Base-by-base conservation (phyloP, 23 tunicate species). In the Oikopleura dioica region DNA sequence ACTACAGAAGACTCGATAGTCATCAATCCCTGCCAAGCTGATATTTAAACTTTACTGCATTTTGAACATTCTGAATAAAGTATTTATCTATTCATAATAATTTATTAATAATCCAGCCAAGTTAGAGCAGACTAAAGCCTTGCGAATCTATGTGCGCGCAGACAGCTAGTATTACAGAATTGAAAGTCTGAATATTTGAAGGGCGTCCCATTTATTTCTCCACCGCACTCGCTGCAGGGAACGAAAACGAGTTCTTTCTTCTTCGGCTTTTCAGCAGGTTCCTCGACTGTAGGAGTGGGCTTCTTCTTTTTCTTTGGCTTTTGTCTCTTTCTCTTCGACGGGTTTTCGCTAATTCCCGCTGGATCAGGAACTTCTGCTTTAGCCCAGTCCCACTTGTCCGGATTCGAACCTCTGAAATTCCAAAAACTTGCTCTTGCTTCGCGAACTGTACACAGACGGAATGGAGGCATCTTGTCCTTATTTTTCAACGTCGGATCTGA, bases 111-210 rank as follows among this genome's bases (percentile, higher is more conserved):
- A n/a, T n/a, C n/a, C n/a, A n/a, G n/a, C n/a, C n/a, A n/a, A n/a
- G n/a, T n/a, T n/a, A n/a, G n/a, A n/a, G n/a, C n/a, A n/a, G n/a
- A n/a, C n/a, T n/a, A n/a, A n/a, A n/a, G n/a, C n/a, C n/a, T n/a
- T n/a, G n/a, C n/a, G n/a, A 63, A 63, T 63, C 72, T 24, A 63
- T 63, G 72, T 2, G 72, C 72, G 4, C 72, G 29, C 4, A 63
- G 72, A 63, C 72, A 63, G 72, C 72, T 23, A 2, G 72, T 63
- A 12, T 23, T 63, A 63, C 72, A 63, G 72, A 63, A 63, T 21
- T 63, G 16, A 28, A 63, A 63, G 33, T 63, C 72, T 12, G 32
- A 16, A 63, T 63, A 63, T 63, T 63, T 63, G 26, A 63, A 63
- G 2, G 72, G 72, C 16, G 26, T 63, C 2, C 26, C 72, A 16